Conservation (phyloP, 92 coral and sea anemone species). For the Nematostella vectensis region DNA sequence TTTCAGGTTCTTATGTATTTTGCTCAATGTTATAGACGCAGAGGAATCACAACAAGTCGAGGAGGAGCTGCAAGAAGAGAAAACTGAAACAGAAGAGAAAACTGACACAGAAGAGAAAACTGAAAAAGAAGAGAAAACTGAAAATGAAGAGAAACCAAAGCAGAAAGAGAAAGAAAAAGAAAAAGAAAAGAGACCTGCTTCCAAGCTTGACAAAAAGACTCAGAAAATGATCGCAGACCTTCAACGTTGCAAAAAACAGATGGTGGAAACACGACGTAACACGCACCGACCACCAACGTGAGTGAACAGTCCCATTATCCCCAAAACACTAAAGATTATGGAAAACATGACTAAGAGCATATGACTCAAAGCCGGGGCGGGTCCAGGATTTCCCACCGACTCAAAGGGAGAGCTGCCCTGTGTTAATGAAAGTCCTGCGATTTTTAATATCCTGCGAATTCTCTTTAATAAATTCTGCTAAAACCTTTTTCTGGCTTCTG, state of each 20-base stretch:
- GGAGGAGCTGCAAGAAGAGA: not conserved
- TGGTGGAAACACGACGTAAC: conserved; percentile 50
- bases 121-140: conserved; percentile 7
- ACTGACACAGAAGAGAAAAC: not conserved
- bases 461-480: too few relatives aligned
- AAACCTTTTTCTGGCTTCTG: too few relatives aligned
- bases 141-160: not conserved
- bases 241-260: conserved; percentile 66
- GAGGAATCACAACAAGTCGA: not conserved
- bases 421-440: too few relatives aligned
- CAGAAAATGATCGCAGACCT: conserved; percentile 77
- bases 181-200: conserved; percentile 17
- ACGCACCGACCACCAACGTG: conserved; percentile 74
- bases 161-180: too few relatives aligned
- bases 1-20: too few relatives aligned
- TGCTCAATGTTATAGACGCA: too few relatives aligned
- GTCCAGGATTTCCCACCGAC: too few relatives aligned
- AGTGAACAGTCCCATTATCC: conserved; percentile 12
- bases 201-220: conserved; percentile 55
- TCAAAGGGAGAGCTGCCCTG: too few relatives aligned
- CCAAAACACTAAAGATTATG: too few relatives aligned
- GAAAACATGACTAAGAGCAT: too few relatives aligned
- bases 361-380: too few relatives aligned
- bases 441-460: too few relatives aligned
- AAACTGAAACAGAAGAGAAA: not conserved